A percentile compares a stretch with the other conserved stretches of the same genome.
Conservation (phyloP, 2,888 invertebrate genomes). For the Tetanocera ferruginea region DNA sequence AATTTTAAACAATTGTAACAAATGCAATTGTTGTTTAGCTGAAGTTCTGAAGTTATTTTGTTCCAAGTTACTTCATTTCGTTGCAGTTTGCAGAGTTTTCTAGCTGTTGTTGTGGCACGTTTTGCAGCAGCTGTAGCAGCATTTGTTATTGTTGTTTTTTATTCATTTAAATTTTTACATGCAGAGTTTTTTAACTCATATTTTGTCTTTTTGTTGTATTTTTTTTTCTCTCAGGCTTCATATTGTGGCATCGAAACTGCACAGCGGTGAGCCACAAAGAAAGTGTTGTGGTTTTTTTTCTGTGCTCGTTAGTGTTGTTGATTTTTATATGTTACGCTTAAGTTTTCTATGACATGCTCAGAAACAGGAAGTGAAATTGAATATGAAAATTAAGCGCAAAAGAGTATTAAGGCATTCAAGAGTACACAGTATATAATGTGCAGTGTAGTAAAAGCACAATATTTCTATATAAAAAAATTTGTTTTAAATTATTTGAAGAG, state of each 20-base stretch:
- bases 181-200: neutral
- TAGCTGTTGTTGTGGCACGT: neutral
- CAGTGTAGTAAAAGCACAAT: too few relatives aligned
- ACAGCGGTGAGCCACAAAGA: neutral
- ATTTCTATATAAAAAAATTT: too few relatives aligned
- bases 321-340: neutral
- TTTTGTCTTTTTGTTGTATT: neutral
- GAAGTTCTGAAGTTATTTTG: neutral
- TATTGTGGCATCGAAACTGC: neutral
- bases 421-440: neutral
- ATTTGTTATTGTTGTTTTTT: neutral
- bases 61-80: neutral
- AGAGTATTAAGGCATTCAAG: neutral
- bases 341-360: neutral
- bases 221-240: neutral
- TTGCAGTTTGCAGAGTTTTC: neutral
- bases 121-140: neutral
- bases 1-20: conserved; percentile 22
- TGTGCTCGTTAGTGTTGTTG: neutral
- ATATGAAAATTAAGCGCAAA: neutral
- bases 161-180: neutral
- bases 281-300: neutral
- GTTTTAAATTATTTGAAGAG: too few relatives aligned
- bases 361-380: conserved; percentile 4
- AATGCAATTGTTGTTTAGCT: conserved; percentile 23